Base-by-base conservation (phyloP, 2,888 invertebrate genomes). In the Osmoderma eremita region DNA sequence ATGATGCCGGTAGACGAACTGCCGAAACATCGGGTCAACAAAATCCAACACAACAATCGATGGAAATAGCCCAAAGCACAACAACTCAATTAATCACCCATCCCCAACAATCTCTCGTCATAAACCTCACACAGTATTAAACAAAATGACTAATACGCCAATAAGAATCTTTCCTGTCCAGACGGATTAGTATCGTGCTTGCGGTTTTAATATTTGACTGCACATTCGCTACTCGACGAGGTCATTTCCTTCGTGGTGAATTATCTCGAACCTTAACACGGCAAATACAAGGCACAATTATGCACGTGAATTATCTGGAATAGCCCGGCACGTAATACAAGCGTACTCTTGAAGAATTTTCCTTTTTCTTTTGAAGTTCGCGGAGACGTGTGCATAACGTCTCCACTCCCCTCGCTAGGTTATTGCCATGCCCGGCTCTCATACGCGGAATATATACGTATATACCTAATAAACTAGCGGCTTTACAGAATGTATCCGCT, bases 221-320 rank as follows among this genome's bases (percentile, higher is more conserved):
- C 8, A 15, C 22, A 41, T 13, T 30, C 17, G 45, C 2, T 48
- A 30, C 13, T 61, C 18, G 18, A 41, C 45, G 22, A 17, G 18
- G 39, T 15, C 22, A 56, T 45, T 58, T 58, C 65, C 54, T 48
- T 42, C 48, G 49, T 49, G 22, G 48, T 58, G 45, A 58, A 65
- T 48, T 65, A 45, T 38, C 49, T 50, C 24, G 24, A 24, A 42
- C 58, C 58, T 65, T 58, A 65, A 58, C 38, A 22, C 17, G 6
- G 30, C 51, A 42, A 48, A 39, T 38, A 58, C 50, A 58, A 20
- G 58, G 18, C 49, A 56, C 58, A 65, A 65, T 65, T 58, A 58
- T 30, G 49, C 48, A 24, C 49, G 56, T 61, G 49, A 65, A 56
- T 65, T 65, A 65, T 65, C 58, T 61, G 58, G n/a, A 30, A 61